Evolutionary conservation across 2,888 invertebrate genomes (phyloP).

Genomic region (Lydus trimaculatus): DNA sequence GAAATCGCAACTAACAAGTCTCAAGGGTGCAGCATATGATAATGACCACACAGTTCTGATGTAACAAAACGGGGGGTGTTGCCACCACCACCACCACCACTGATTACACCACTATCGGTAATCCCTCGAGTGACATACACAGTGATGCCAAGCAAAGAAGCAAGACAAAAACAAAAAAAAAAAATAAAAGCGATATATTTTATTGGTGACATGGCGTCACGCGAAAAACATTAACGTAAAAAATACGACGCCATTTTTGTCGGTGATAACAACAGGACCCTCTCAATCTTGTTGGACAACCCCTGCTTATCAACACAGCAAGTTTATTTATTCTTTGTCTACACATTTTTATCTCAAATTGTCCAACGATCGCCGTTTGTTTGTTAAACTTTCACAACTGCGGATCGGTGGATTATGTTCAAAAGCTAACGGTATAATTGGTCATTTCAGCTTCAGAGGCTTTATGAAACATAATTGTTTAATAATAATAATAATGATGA

Average conservation of each 20-base stretch:
- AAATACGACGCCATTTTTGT: conserved; percentile 49
- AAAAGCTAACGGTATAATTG: background rate
- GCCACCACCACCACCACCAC: background rate
- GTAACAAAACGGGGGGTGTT: background rate
- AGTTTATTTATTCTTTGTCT: conserved; percentile 27
- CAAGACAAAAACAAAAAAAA: conserved; percentile 23
- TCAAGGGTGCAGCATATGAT: background rate
- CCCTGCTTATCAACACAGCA: conserved; percentile 35
- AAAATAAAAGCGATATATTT: conserved; percentile 45
- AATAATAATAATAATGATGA: background rate
- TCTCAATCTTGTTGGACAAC: conserved; percentile 33
- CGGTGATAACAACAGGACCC: conserved; percentile 40
- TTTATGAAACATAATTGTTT: background rate
- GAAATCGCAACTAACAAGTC: background rate
- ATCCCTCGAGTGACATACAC: conserved; percentile 42
- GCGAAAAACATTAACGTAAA: conserved; percentile 49
- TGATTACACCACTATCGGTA: conserved; percentile 11
- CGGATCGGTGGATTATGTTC: too few species aligned
- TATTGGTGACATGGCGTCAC: conserved; percentile 45
- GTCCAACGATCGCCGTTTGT: conserved; percentile 10
- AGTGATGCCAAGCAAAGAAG: too few species aligned
- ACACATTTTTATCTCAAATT: conserved; percentile 27
- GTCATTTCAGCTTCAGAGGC: background rate
- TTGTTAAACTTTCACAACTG: background rate
- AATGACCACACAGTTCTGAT: background rate